These are phyloP conservation scores for Oriolus oriolus DNA, from an alignment of 2,113 vertebrate genomes.

Conservation along the genomic window DNA sequence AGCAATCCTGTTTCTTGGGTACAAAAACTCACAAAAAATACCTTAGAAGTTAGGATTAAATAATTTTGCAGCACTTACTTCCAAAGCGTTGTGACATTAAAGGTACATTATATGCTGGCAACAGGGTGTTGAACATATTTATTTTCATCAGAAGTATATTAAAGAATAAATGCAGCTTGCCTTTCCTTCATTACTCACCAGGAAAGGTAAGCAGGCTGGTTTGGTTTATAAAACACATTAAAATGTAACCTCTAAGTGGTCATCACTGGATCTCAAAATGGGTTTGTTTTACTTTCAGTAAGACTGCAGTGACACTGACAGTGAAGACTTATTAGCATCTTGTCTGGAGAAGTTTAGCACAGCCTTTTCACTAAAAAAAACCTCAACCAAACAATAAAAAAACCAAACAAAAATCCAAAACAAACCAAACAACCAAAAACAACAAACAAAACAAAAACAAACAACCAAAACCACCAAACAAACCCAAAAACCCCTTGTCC, in stretches of 20 bases:
- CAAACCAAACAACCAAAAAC: neutral
- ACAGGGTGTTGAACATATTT: neutral
- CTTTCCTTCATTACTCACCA: neutral
- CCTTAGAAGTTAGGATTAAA: neutral
- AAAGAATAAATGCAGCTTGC: neutral
- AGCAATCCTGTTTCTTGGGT: neutral
- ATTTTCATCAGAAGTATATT: neutral
- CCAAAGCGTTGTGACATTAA: neutral
- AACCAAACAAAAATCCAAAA: neutral
- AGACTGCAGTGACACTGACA: neutral
- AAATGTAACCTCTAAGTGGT: neutral
- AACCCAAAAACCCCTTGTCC: neutral
- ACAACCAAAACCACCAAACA: neutral
- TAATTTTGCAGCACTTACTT: neutral
- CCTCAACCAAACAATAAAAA: neutral
- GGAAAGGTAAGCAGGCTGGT: neutral
- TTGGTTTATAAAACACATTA: neutral
- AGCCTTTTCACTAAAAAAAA: neutral
- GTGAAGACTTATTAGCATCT: neutral
- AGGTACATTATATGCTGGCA: neutral
- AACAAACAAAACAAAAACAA: neutral
- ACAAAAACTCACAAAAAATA: neutral
- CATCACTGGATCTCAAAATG: neutral
- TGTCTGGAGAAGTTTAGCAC: neutral
- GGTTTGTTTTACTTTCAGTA: neutral